Conservation (phyloP, 35 echinoderm and acorn worm species). For the Ophiothrix spiculata region DNA sequence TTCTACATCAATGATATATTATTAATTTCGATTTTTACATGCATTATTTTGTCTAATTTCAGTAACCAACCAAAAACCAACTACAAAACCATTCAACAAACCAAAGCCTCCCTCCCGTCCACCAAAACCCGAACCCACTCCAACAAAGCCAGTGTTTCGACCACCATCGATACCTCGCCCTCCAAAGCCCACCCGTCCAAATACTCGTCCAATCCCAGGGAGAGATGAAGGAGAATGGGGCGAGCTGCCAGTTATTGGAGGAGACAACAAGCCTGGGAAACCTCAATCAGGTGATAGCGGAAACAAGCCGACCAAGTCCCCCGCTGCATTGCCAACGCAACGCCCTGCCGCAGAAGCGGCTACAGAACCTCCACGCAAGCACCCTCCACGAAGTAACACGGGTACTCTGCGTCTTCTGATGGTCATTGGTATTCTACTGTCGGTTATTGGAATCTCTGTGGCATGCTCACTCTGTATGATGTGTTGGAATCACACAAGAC, state of each 20-base stretch:
- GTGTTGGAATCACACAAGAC: conserved; percentile 7
- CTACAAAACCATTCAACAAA: neutral
- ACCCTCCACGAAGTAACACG: neutral
- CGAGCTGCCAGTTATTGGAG: neutral
- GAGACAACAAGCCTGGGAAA: no score
- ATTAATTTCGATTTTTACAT: no score
- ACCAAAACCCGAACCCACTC: neutral
- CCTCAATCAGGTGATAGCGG: no score
- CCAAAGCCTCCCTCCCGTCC: neutral
- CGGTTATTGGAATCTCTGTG: neutral
- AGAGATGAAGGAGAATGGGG: neutral
- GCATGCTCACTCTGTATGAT: neutral
- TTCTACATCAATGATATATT: no score
- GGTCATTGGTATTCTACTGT: conserved; percentile 7
- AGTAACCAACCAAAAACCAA: neutral
- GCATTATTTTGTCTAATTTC: no score
- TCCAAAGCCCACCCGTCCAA: no score
- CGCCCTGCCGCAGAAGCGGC: neutral
- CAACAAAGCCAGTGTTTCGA: neutral
- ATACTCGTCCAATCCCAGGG: no score
- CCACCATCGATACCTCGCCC: no score
- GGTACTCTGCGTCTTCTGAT: neutral
- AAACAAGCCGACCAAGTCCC: neutral
- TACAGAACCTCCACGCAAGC: neutral
- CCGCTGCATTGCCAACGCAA: neutral